A percentile compares a stretch with the other conserved stretches of the same genome.
These are phyloP conservation scores for Neogobius melanostomus DNA, from an alignment of 2,113 vertebrate species.

Conservation along the genomic window DNA sequence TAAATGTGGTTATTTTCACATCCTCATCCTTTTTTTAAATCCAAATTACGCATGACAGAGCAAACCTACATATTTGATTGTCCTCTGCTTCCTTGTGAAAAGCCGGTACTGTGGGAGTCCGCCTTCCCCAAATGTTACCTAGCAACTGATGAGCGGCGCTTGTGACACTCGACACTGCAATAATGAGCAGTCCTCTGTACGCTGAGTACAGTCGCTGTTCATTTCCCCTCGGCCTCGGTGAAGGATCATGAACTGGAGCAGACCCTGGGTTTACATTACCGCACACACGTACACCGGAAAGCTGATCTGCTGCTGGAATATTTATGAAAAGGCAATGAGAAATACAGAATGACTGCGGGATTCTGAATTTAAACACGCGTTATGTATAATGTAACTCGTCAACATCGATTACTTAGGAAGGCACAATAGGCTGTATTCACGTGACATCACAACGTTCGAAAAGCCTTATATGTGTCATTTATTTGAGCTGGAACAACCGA, in stretches of 20 bases:
- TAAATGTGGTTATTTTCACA: neutral
- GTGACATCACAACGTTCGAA: no score
- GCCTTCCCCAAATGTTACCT: conserved; percentile 4
- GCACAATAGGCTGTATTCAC: no score
- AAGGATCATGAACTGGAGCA: neutral
- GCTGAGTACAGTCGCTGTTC: neutral
- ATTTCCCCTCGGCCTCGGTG: neutral
- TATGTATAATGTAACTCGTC: neutral
- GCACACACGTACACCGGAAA: neutral
- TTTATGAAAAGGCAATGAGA: no score
- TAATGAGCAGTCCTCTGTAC: neutral
- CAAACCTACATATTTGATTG: neutral
- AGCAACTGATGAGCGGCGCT: conserved; percentile 6
- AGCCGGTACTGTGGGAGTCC: neutral
- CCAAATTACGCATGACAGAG: neutral
- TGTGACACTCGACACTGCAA: conserved; percentile 3
- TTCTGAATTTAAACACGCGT: neutral
- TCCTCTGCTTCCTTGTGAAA: neutral
- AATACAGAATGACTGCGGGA: neutral
- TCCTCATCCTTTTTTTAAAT: no score
- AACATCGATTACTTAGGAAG: no score
- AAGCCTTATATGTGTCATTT: no score
- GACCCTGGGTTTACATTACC: neutral
- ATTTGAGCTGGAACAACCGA: no score
- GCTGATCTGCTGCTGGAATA: neutral